Evolutionary conservation across 1,140 invertebrate species (phyloP), one percentile per base, ranked within the genome.

Genomic region (Papilio polytes): DNA sequence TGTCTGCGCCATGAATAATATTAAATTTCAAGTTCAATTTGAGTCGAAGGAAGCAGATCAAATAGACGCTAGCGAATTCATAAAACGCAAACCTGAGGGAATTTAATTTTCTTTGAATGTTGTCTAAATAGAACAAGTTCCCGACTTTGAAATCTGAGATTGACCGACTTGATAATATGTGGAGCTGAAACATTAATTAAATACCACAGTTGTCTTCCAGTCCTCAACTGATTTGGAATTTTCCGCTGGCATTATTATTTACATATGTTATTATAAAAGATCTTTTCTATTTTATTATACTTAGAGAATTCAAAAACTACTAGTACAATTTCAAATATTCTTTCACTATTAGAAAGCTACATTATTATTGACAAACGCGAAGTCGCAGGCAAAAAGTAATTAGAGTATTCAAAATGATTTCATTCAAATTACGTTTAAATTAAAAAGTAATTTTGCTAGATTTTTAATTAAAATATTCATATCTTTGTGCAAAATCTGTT

Each of bases 21-120:
- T 66, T 66, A 66, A 66, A 31, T 66, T 66, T 66, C 63, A 66
- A 66, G 63, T 66, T 66, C 63, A 66, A 31, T 66, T 66, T 66
- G 13, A 66, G n/a, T 66, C 36, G 22, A 66, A 66, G 22, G 63
- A 66, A 66, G 26, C 63, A 66, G 63, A 66, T 31, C 63, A 66
- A 66, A 66, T 66, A 66, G 63, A 66, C 26, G 26, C 63, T 15
- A 31, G 63, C 12, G 63, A 66, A 66, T 66, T 66, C 63, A 66
- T 66, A 66, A 66, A 66, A 66, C 63, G 63, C 22, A 26, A 66
- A 66, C 63, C 12, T 66, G 26, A 66, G 22, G 12, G 26, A 66
- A 66, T 66, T 66, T 26, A 66, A 66, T 66, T 66, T 66, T 31
- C 63, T 66, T 15, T 3, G 10, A 66, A 31, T 66, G 22, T 12